These are phyloP conservation scores for Diachasma alloeum DNA, from an alignment of 1,140 invertebrate species.

Conservation along the genomic window DNA sequence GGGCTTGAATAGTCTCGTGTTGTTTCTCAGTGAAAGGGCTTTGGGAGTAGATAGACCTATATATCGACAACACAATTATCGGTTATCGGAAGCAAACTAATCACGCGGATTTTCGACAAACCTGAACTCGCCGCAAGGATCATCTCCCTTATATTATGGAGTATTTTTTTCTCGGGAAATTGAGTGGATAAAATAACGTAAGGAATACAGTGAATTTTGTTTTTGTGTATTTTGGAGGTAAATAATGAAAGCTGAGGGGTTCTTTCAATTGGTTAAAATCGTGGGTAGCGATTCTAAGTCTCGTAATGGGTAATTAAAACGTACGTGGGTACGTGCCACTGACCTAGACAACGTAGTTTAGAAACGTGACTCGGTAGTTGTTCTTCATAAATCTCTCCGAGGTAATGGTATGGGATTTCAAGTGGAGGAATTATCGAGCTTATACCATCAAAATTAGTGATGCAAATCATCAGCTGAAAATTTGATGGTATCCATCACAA, in stretches of 20 bases:
- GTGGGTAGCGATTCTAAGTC: background rate
- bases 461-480: background rate
- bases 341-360: slow-evolving; percentile 26
- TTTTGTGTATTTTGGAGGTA: background rate
- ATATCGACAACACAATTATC: background rate
- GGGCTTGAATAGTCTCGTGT: background rate
- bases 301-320: background rate
- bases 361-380: background rate
- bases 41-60: background rate
- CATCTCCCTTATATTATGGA: slow-evolving; percentile 28
- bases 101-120: slow-evolving; percentile 13
- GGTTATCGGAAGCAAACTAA: slow-evolving; percentile 14
- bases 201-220: background rate
- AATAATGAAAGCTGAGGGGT: background rate
- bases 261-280: background rate
- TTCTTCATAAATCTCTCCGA: background rate
- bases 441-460: background rate
- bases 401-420: background rate
- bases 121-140: slow-evolving; percentile 22
- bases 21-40: slow-evolving; percentile 8
- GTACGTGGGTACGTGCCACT: slow-evolving; percentile 35
- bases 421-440: background rate
- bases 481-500: background rate
- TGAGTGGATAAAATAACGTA: background rate
- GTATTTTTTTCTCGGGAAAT: background rate